Evolutionary conservation across 1,140 invertebrate genomes (phyloP).

Genomic region (Schlechtendalia chinensis): DNA sequence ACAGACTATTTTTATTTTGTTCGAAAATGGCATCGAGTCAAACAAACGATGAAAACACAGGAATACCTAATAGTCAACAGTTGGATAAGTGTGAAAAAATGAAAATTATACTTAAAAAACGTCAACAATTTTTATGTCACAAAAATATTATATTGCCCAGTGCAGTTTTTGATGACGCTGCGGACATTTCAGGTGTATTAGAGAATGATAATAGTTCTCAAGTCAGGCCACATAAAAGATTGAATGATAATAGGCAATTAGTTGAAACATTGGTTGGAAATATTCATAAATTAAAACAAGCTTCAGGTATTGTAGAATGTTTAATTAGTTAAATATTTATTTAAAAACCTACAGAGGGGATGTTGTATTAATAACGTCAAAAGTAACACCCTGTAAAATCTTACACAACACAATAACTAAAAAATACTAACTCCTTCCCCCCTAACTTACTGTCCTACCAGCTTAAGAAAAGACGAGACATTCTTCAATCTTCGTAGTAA

Average conservation of each 20-base stretch:
- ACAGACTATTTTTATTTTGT: no score
- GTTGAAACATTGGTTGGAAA: not conserved
- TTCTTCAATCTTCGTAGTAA: no score
- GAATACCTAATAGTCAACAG: not conserved
- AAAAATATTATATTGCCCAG: not conserved
- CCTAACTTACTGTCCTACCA: no score
- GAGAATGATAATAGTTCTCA: not conserved
- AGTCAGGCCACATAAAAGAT: not conserved
- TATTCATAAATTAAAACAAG: not conserved
- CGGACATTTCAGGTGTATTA: not conserved
- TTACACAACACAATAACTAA: no score
- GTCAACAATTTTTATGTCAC: not conserved
- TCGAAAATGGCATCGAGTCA: not conserved
- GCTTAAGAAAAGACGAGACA: no score
- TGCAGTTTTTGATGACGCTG: not conserved
- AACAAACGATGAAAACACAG: not conserved
- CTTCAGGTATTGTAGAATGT: no score
- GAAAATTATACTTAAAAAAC: conserved; percentile 1
- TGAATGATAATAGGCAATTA: not conserved
- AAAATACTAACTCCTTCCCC: no score
- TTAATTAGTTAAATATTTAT: no score
- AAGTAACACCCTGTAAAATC: no score
- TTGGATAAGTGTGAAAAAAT: not conserved
- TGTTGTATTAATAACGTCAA: no score
- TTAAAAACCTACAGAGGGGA: no score